Conservation (phyloP, 2,888 invertebrate species). For the Gisinianus flammeolus region DNA sequence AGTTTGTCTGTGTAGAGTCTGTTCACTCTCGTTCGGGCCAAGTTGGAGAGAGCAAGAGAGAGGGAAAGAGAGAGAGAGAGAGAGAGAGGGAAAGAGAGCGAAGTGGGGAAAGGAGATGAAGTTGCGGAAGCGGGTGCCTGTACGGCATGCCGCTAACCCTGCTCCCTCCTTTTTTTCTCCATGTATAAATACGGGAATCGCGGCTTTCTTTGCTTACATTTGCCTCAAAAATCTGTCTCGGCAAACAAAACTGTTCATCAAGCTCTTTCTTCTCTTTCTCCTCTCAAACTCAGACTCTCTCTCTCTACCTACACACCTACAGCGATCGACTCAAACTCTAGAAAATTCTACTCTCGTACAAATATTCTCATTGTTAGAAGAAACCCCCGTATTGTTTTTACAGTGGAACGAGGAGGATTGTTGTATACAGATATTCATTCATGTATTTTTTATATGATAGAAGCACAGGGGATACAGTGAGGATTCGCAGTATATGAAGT, state of each 20-base stretch:
- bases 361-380: background rate
- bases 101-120: constrained; percentile 24
- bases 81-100: constrained; percentile 6
- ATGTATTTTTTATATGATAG: no score
- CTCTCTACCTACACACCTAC: background rate
- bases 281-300: no score
- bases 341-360: no score
- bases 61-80: background rate
- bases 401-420: no score
- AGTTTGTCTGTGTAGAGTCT: background rate
- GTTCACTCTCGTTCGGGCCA: background rate
- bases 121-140: constrained; percentile 18
- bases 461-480: no score
- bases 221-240: constrained; percentile 20
- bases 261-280: constrained; percentile 4
- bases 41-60: background rate
- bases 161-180: constrained; percentile 2
- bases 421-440: no score
- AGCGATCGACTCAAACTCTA: no score
- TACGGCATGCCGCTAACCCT: constrained; percentile 7
- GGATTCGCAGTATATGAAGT: background rate
- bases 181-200: background rate
- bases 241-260: constrained; percentile 31
- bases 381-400: background rate
- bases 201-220: constrained; percentile 31